Conservation (phyloP, 2,888 invertebrate species). For the Rhabditoides inermis region DNA sequence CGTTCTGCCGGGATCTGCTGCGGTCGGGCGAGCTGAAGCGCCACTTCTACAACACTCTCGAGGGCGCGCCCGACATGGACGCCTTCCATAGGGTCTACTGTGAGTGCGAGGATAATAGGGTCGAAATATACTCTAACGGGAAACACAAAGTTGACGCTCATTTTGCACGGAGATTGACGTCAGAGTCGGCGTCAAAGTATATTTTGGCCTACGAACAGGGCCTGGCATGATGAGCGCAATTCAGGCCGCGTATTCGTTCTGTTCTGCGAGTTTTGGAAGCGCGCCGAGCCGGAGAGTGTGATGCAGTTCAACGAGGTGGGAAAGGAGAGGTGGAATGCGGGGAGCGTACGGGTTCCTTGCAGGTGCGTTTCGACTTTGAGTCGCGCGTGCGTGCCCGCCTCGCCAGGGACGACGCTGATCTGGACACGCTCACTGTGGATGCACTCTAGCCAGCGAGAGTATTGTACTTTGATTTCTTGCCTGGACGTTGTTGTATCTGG, state of each 20-base stretch:
- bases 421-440: too few relatives aligned
- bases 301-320: slow-evolving; percentile 88
- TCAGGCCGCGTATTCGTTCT: slow-evolving; percentile 75
- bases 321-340: too few relatives aligned
- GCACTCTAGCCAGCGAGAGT: too few relatives aligned
- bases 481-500: too few relatives aligned
- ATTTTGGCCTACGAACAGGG: slow-evolving; percentile 5
- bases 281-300: slow-evolving; percentile 79
- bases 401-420: background rate
- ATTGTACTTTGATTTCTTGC: too few relatives aligned
- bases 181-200: too few relatives aligned
- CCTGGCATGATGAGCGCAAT: slow-evolving; percentile 11
- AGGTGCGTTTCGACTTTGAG: too few relatives aligned
- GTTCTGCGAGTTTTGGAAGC: slow-evolving; percentile 88
- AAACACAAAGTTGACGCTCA: too few relatives aligned
- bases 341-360: too few relatives aligned
- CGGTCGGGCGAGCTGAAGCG: slow-evolving; percentile 75
- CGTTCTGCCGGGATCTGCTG: slow-evolving; percentile 75
- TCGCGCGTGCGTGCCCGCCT: slow-evolving; percentile 2
- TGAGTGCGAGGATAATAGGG: slow-evolving; percentile 23
- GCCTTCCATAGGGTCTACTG: slow-evolving; percentile 88
- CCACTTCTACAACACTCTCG: slow-evolving; percentile 76
- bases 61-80: slow-evolving; percentile 48
- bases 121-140: too few relatives aligned
- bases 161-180: too few relatives aligned